Percentiles rank a stretch among this genome's conserved stretches.
These are phyloP conservation scores for Drosophila oshimai DNA, from an alignment of 1,140 invertebrate species.

Conservation along the genomic window DNA sequence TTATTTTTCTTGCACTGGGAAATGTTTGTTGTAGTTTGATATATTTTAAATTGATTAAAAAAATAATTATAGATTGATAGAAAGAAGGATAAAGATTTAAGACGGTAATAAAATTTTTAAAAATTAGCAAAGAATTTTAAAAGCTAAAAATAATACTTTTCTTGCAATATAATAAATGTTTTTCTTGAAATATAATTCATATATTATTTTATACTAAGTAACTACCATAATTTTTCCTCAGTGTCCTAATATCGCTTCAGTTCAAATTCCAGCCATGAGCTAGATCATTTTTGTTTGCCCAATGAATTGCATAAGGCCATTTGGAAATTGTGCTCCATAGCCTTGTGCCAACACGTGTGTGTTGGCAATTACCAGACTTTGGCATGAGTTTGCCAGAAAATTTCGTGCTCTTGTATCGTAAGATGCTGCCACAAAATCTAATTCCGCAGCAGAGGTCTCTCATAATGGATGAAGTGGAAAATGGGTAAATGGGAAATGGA, in stretches of 20 bases:
- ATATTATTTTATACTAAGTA: no score
- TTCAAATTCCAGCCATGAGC: slow-evolving; percentile 1
- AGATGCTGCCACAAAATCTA: slow-evolving; percentile 35
- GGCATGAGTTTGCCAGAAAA: slow-evolving; percentile 39
- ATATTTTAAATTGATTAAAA: not conserved
- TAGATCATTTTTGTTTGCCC: slow-evolving; percentile 18
- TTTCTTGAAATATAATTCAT: no score
- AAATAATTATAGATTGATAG: not conserved
- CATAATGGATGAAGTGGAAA: slow-evolving; percentile 28
- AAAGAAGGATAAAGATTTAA: no score
- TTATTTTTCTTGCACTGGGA: not conserved
- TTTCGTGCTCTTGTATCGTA: not conserved
- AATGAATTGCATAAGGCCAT: slow-evolving; percentile 36
- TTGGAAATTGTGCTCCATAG: slow-evolving; percentile 17
- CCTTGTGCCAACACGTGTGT: slow-evolving; percentile 23
- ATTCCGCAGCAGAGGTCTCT: slow-evolving; percentile 21
- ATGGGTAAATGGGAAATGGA: not conserved
- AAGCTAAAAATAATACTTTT: not conserved
- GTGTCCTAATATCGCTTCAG: not conserved
- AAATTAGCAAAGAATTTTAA: not conserved
- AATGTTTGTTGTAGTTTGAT: not conserved
- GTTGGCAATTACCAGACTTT: slow-evolving; percentile 30
- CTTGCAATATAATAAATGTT: no score
- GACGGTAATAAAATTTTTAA: not conserved
- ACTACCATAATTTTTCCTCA: not conserved